Evolutionary conservation across 2,797 vertebrate species (phyloP), one percentile per base, ranked within the genome.

Genomic region (Anolis apletophallus): DNA sequence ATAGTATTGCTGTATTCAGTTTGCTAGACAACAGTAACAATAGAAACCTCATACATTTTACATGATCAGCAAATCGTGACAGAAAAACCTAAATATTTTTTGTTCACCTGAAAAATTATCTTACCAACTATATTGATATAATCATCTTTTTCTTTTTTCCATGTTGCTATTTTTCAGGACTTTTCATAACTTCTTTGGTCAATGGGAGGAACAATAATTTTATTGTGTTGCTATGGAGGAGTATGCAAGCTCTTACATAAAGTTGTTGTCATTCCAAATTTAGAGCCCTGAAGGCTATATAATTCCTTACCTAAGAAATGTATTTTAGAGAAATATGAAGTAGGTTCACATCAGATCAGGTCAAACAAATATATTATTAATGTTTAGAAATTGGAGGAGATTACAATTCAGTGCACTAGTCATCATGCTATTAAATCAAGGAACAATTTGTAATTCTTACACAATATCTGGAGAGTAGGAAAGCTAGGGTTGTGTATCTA

Each of bases 161-260:
- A 8, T 32, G 81, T 29, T 55, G 8, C n/a, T 46, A 67, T 89
- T 91, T 91, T 94, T 91, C 64, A 88, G 80, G 6, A 76, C 57
- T 36, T 89, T n/a, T 50, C 74, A 83, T 89, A 85, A 89, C 78
- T 88, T 87, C 77, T 92, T 59, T 76, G 34, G 67, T 14, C 40
- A 87, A 40, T 85, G 1, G 75, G 81, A 88, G 64, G 83, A 90
- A 86, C 32, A 89, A 84, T 86, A 79, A 91, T 86, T 59, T 88
- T 80, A 77, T 59, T 90, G 55, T 88, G 59, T 78, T 46, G 75
- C 69, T 88, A 71, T 87, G 79, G 90, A 0, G 21, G 26, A 55
- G 83, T 85, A 86, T 80, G 75, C 81, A 91, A 59, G 55, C 69
- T 84, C 76, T 90, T 87, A 87, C 0, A 14, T 46, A 92, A 92